Evolutionary conservation across 2,797 vertebrate species (phyloP).

Genomic region (Cyclura pinguis): DNA sequence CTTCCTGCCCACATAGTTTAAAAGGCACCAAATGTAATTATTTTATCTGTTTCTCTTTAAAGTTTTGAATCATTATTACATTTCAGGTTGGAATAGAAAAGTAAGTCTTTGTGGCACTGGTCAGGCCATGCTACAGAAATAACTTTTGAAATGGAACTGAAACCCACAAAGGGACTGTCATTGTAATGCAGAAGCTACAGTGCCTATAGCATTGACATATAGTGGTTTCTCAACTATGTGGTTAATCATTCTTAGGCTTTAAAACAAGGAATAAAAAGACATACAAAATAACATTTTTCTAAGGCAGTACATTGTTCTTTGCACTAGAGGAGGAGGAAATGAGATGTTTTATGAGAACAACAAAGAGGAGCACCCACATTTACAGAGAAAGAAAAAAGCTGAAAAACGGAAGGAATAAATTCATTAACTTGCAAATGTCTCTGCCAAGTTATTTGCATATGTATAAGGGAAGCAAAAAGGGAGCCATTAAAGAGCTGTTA

Average conservation of each 20-base stretch:
- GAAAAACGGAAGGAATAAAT: neutral
- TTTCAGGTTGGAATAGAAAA: neutral
- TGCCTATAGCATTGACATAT: neutral
- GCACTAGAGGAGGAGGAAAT: neutral
- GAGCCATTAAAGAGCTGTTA: neutral
- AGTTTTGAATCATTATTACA: neutral
- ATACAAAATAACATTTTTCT: neutral
- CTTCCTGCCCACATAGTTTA: neutral
- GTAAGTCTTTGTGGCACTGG: neutral
- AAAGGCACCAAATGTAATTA: neutral
- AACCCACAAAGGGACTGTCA: neutral
- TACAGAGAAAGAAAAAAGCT: neutral
- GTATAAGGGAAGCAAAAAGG: slow-evolving; percentile 3
- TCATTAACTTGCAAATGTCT: slow-evolving; percentile 29
- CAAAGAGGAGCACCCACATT: slow-evolving; percentile 10
- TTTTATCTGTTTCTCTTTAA: neutral
- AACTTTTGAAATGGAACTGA: neutral
- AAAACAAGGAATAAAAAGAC: neutral
- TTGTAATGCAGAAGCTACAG: neutral
- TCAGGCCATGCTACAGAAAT: neutral
- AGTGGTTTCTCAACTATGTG: neutral
- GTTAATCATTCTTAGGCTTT: neutral
- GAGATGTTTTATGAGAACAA: neutral
- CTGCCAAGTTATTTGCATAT: slow-evolving; percentile 12
- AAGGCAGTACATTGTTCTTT: neutral